Conservation (phyloP, 2,888 invertebrate species). For the Nemotelus pantherinus region DNA sequence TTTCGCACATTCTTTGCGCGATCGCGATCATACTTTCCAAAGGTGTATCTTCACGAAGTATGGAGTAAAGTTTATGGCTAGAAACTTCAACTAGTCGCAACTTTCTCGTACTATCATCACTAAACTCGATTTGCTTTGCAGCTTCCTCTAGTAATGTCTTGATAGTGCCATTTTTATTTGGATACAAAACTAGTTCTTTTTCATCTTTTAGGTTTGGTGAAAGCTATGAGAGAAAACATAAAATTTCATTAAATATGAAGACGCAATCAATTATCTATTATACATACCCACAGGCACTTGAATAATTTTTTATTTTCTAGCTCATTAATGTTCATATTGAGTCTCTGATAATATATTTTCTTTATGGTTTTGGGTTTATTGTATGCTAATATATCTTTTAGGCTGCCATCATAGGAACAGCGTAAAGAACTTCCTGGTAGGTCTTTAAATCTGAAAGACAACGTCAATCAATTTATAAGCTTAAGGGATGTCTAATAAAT, state of each 20-base stretch:
- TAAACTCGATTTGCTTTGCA: slow-evolving; percentile 87
- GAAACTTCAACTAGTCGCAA: slow-evolving; percentile 83
- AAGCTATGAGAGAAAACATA: slow-evolving; percentile 67
- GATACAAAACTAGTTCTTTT: slow-evolving; percentile 95
- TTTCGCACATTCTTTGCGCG: neutral
- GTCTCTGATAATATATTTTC: slow-evolving; percentile 95
- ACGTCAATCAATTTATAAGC: neutral
- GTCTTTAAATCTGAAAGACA: slow-evolving; percentile 85
- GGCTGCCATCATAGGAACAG: slow-evolving; percentile 89
- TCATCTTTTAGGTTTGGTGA: slow-evolving; percentile 92
- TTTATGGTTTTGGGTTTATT: slow-evolving; percentile 91
- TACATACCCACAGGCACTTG: slow-evolving; percentile 78
- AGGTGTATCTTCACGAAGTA: slow-evolving; percentile 76
- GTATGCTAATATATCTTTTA: slow-evolving; percentile 88
- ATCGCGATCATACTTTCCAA: slow-evolving; percentile 66
- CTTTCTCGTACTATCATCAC: slow-evolving; percentile 87
- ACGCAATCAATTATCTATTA: neutral
- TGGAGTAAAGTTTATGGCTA: slow-evolving; percentile 76
- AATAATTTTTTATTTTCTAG: slow-evolving; percentile 97
- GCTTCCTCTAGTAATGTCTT: slow-evolving; percentile 92
- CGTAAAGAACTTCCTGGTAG: slow-evolving; percentile 86
- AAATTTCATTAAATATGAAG: neutral
- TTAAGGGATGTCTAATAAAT: neutral
- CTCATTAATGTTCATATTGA: slow-evolving; percentile 96
- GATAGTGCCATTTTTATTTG: slow-evolving; percentile 93